Evolutionary conservation across 2,113 vertebrate species (phyloP).

Genomic region (Quiscalus mexicanus): DNA sequence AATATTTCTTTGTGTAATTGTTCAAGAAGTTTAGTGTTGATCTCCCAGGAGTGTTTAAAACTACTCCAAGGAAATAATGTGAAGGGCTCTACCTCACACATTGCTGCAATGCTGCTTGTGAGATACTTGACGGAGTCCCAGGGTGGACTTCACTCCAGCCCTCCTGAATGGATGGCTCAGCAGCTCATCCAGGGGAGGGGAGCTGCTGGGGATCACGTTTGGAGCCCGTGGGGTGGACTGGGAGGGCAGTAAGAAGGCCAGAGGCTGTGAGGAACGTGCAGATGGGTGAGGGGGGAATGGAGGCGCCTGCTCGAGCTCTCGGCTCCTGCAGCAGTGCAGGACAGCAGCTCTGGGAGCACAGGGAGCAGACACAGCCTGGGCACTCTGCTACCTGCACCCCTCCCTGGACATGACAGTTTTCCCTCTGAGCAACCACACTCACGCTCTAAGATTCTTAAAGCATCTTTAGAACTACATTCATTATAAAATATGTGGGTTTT

Average conservation of each 20-base stretch:
- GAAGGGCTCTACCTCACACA: not conserved
- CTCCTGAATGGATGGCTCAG: not conserved
- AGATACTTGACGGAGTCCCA: not conserved
- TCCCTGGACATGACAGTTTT: not conserved
- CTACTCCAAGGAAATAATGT: not conserved
- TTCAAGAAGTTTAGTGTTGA: not conserved
- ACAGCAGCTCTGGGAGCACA: not conserved
- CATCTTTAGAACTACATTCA: not conserved
- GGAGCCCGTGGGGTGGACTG: not conserved
- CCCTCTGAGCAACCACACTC: not conserved
- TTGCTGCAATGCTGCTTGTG: not conserved
- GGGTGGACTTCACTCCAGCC: not conserved
- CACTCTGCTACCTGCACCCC: not conserved
- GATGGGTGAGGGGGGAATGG: fast-evolving
- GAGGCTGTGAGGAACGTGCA: fast-evolving
- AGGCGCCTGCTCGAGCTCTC: fast-evolving
- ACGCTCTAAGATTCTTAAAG: fast-evolving
- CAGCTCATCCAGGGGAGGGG: not conserved
- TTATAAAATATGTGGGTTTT: fast-evolving
- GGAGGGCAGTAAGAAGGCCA: not conserved
- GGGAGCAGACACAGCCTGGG: not conserved
- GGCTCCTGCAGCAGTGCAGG: not conserved
- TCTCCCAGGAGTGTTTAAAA: not conserved
- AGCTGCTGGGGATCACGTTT: fast-evolving
- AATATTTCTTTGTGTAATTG: not conserved